phyloP scores from a whole-genome alignment of 2,888 invertebrate genomes.

The Torymus tubicola region DNA sequence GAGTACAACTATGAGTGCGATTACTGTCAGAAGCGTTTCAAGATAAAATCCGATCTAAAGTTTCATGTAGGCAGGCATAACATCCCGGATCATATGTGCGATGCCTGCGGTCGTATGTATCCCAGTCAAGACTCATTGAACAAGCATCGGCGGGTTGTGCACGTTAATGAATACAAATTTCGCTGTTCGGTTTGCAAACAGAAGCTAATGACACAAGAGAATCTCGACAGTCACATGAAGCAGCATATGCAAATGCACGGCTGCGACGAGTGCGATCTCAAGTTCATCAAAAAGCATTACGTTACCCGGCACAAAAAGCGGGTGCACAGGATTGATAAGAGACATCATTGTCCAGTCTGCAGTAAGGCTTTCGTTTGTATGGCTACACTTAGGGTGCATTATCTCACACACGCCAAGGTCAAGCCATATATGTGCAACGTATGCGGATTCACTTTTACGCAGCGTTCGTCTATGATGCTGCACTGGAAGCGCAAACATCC shows the following conservation, averaged over 20 bases:
- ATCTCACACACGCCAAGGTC: conserved; percentile 64
- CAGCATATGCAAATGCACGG: conserved; percentile 66
- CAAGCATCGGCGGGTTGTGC: conserved; percentile 67
- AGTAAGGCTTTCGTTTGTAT: conserved; percentile 68
- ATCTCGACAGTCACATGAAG: conserved; percentile 65
- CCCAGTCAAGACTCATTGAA: conserved; percentile 67
- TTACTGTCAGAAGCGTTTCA: conserved; percentile 67
- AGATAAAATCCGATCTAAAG: conserved; percentile 69
- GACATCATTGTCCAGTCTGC: conserved; percentile 55
- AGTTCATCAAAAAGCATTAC: conserved; percentile 55
- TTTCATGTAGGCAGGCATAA: conserved; percentile 68
- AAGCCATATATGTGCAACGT: conserved; percentile 68
- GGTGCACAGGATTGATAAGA: conserved; percentile 62
- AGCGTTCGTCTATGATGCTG: conserved; percentile 70
- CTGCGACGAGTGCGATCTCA: conserved; percentile 64
- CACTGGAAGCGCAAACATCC: conserved; percentile 62
- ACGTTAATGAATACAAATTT: conserved; percentile 68
- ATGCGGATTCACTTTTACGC: conserved; percentile 75
- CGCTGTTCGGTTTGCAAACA: conserved; percentile 68
- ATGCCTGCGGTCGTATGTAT: conserved; percentile 70
- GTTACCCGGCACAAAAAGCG: conserved; percentile 56
- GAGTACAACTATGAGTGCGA: conserved; percentile 68
- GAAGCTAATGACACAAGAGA: conserved; percentile 66
- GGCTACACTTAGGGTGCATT: conserved; percentile 67
- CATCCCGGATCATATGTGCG: conserved; percentile 67